Percentiles rank a stretch among this genome's conserved stretches.
These are phyloP conservation scores for Frankliniella intonsa DNA, from an alignment of 2,888 invertebrate species.

Conservation along the genomic window DNA sequence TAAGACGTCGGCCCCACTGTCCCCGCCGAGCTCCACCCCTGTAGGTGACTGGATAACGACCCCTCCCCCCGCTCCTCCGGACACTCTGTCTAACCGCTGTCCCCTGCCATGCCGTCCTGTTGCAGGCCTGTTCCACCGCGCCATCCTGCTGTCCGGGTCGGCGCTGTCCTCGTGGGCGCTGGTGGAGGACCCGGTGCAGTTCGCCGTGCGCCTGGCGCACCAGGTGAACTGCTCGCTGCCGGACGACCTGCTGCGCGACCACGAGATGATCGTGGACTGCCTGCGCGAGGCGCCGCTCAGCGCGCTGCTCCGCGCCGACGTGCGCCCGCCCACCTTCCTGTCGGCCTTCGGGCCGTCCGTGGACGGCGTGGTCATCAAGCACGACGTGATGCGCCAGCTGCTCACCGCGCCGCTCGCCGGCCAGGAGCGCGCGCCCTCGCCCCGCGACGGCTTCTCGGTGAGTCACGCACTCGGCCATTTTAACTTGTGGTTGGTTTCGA, in stretches of 20 bases:
- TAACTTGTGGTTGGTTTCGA: neutral
- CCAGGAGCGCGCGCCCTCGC: slow-evolving; percentile 20
- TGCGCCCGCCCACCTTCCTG: slow-evolving; percentile 73
- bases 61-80: too few species aligned
- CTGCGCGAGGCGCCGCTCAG: slow-evolving; percentile 69
- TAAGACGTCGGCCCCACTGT: too few species aligned
- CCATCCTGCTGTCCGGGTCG: slow-evolving; percentile 80
- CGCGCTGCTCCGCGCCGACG: slow-evolving; percentile 68
- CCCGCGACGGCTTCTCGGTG: neutral
- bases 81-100: neutral
- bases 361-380: slow-evolving; percentile 88
- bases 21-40: too few species aligned
- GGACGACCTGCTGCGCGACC: slow-evolving; percentile 73
- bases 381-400: slow-evolving; percentile 76
- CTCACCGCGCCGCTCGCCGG: slow-evolving; percentile 56
- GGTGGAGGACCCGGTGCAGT: slow-evolving; percentile 79
- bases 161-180: slow-evolving; percentile 86
- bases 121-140: slow-evolving; percentile 80
- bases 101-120: too few species aligned
- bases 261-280: slow-evolving; percentile 80
- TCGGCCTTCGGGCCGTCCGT: slow-evolving; percentile 90
- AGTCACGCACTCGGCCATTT: neutral
- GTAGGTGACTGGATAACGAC: too few species aligned
- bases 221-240: slow-evolving; percentile 79
- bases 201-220: slow-evolving; percentile 72